Evolutionary conservation across 2,888 invertebrate species (phyloP).

Genomic region (Clanis bilineata): DNA sequence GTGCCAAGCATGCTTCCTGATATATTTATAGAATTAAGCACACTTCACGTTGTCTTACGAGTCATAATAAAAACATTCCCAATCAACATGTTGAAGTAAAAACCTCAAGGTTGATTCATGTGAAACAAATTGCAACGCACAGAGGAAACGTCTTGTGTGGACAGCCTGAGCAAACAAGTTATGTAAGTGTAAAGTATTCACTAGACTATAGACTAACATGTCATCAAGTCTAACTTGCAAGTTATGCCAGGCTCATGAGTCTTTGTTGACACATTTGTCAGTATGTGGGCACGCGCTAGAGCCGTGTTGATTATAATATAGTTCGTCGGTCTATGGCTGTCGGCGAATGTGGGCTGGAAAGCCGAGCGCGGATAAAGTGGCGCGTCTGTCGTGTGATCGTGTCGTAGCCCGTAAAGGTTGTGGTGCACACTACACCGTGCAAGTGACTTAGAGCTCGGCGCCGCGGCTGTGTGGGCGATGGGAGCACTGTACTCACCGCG

Average conservation of each 20-base stretch:
- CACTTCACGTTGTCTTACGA: neutral
- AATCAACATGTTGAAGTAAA: neutral
- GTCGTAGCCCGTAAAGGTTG: too few relatives aligned
- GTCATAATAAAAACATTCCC: conserved; percentile 1
- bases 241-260: neutral
- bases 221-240: neutral
- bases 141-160: neutral
- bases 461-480: neutral
- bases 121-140: neutral
- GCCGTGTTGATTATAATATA: too few relatives aligned
- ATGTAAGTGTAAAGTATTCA: neutral
- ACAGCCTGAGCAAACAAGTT: neutral
- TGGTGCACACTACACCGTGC: neutral
- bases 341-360: too few relatives aligned
- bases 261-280: neutral
- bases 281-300: too few relatives aligned
- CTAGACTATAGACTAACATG: neutral
- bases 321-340: too few relatives aligned
- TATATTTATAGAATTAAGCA: neutral
- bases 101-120: neutral
- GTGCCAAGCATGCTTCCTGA: neutral
- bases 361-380: too few relatives aligned
- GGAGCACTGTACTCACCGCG: conserved; percentile 54
- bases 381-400: too few relatives aligned
- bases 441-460: neutral